Percentiles rank a stretch among this genome's conserved stretches.
Conservation (phyloP, 2,888 invertebrate species). For the Eudiplozoon nipponicum region DNA sequence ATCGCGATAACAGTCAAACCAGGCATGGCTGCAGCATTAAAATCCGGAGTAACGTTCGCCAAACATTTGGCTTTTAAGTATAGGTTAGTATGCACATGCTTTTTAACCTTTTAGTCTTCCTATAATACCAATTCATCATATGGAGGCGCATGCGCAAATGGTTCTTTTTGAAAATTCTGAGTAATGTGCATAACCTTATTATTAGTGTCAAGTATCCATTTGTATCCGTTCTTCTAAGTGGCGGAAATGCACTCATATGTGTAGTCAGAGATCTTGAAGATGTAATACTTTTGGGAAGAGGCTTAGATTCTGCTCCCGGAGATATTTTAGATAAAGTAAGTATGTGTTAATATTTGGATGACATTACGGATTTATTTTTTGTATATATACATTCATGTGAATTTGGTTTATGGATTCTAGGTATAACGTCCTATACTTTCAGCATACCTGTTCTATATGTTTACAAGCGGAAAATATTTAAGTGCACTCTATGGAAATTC, state of each 20-base stretch:
- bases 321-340: conserved; percentile 74
- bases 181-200: conserved; percentile 1
- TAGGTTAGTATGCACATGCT: conserved; percentile 19
- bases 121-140: conserved; percentile 77
- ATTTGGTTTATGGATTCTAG: too few species aligned
- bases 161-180: conserved; percentile 38
- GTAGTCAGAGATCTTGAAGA: conserved; percentile 41
- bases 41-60: conserved; percentile 49
- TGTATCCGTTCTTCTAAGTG: conserved; percentile 55
- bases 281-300: conserved; percentile 46
- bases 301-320: conserved; percentile 56
- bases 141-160: conserved; percentile 84
- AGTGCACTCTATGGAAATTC: too few species aligned
- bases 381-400: too few species aligned
- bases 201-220: conserved; percentile 45
- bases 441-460: too few species aligned
- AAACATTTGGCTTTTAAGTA: conserved; percentile 37
- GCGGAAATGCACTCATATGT: conserved; percentile 48
- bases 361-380: too few species aligned
- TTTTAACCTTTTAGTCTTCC: conserved; percentile 30
- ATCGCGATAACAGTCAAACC: conserved; percentile 67
- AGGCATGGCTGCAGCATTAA: conserved; percentile 43
- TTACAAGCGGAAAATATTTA: too few species aligned
- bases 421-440: too few species aligned
- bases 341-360: too few species aligned